Evolutionary conservation across 1,140 invertebrate genomes (phyloP), one percentile per base, ranked within the genome.

Genomic region (Drosophila triauraria): DNA sequence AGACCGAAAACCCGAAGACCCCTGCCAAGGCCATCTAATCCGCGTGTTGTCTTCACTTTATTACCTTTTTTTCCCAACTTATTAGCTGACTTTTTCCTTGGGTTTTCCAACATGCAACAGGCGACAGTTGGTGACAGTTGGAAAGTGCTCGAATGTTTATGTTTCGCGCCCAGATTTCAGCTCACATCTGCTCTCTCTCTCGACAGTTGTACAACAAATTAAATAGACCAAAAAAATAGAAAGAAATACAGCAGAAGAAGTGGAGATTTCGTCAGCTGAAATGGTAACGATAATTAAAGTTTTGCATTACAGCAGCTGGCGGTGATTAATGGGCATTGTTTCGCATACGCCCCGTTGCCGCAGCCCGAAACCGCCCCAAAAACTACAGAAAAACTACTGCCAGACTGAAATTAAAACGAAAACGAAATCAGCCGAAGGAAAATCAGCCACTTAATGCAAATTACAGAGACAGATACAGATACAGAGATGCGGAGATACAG

Each of bases 291-390:
- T 84, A 87, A 87, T 87, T 87, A 88, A 78, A 87, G 80, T 72
- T 88, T 80, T 64, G 67, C 51, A 70, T 78, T 81, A 62, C 71
- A 40, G 68, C 74, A 70, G 78, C 74, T 75, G 70, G 47, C 47
- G 57, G 64, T 86, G 83, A 83, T 86, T 76, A 82, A 86, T 87
- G 80, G 64, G 80, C 84, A 80, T 87, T 88, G 83, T 88, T 77
- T 80, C 68, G 67, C 79, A 74, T 85, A 71, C 78, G 82, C 65
- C 74, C 75, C 65, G 76, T 78, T 78, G 76, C 65, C 59, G 35
- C 54, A 38, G 30, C 56, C 56, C 35, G 38, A 67, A 32, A 12
- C 48, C 40, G 38, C 56, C 61, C 47, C 25, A 30, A 64, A 51
- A 48, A 35, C 43, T 23, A 63, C 12, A 53, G 30, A 53, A 53